These are phyloP conservation scores for Hippocampus kuda DNA, from an alignment of 2,797 vertebrate species.

Conservation along the genomic window DNA sequence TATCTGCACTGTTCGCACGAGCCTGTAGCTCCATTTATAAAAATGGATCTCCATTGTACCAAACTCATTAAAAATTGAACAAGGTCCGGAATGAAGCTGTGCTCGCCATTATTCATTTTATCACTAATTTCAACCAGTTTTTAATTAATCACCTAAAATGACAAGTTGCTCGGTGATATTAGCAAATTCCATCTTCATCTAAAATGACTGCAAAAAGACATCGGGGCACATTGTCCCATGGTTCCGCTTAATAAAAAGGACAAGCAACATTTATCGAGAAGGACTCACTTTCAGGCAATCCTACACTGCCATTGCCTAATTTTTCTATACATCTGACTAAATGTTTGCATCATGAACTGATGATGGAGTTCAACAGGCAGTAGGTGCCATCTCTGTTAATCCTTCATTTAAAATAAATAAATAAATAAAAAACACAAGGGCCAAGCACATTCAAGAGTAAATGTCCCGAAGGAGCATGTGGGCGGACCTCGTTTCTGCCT, in stretches of 20 bases:
- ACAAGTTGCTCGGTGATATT: conserved; percentile 43
- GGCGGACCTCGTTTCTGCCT: conserved; percentile 52
- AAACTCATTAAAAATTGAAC: conserved; percentile 75
- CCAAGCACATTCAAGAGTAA: conserved; percentile 41
- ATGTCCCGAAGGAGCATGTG: conserved; percentile 50
- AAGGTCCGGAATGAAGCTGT: conserved; percentile 71
- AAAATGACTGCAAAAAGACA: conserved; percentile 6
- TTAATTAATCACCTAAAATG: conserved; percentile 67
- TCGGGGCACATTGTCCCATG: not conserved
- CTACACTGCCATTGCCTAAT: not conserved
- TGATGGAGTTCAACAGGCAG: conserved; percentile 49
- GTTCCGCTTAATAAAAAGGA: conserved; percentile 4
- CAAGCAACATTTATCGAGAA: conserved; percentile 1
- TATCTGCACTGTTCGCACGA: conserved; percentile 61
- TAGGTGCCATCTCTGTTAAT: conserved; percentile 64
- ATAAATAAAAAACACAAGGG: conserved; percentile 41
- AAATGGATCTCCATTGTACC: conserved; percentile 52
- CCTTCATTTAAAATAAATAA: conserved; percentile 26
- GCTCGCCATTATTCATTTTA: conserved; percentile 70
- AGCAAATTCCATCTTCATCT: conserved; percentile 21
- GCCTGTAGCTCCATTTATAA: conserved; percentile 63
- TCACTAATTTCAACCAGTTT: conserved; percentile 64
- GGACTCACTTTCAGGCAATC: not conserved
- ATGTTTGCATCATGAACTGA: conserved; percentile 5
- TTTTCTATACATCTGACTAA: conserved; percentile 31